Percentiles rank a stretch among this genome's conserved stretches.
Evolutionary conservation across 2,797 vertebrate species (phyloP).

Genomic region (Spinus pinus): DNA sequence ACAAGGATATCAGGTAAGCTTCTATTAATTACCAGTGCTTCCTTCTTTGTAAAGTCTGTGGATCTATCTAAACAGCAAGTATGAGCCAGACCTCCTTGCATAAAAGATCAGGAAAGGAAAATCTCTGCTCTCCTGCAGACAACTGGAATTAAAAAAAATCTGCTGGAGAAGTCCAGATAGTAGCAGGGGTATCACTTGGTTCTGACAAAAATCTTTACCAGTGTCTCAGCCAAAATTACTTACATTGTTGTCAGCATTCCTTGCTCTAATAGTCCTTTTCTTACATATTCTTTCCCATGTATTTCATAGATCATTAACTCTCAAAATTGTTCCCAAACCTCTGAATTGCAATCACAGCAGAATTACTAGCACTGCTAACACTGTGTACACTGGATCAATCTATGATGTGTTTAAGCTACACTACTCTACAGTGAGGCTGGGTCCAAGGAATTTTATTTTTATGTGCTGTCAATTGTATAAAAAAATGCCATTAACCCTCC

Average conservation of each 20-base stretch:
- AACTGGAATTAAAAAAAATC: not conserved
- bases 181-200: not conserved
- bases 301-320: not conserved
- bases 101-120: not conserved
- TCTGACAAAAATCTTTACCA: not conserved
- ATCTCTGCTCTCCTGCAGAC: not conserved
- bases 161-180: not conserved
- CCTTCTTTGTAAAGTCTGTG: not conserved
- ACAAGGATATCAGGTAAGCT: not conserved
- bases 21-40: not conserved
- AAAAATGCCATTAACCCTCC: not conserved
- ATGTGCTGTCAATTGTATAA: not conserved
- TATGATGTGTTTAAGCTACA: not conserved
- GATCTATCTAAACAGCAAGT: not conserved
- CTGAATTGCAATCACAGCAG: not conserved
- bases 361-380: not conserved
- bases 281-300: not conserved
- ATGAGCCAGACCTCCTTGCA: not conserved
- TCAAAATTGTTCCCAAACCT: not conserved
- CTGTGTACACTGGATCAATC: not conserved
- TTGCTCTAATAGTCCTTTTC: not conserved
- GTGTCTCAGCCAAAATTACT: not conserved
- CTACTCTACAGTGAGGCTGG: not conserved
- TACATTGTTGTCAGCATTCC: not conserved
- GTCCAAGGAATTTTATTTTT: not conserved